Evolutionary conservation across 2,888 invertebrate species (phyloP), one percentile per base, ranked within the genome.

Genomic region (Plusia festucae): DNA sequence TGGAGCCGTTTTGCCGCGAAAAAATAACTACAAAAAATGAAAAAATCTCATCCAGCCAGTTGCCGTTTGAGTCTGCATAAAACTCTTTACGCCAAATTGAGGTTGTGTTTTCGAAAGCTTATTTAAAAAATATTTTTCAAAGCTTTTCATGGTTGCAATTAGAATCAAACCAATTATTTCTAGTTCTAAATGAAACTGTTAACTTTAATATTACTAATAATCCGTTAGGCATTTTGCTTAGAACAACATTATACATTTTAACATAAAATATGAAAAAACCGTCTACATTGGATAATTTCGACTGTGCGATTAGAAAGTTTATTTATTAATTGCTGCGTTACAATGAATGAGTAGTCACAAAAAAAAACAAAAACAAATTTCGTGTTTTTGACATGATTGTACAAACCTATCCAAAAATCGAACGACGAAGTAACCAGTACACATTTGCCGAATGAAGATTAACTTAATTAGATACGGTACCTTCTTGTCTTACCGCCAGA

Each of bases 11-110:
- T 86, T 83, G 75, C 79, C 76, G 70, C 76, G 71, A 74, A 82
- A 83, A 85, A 85, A 83, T 82, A 82, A 78, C 78, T 58, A 58
- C 56, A 68, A 79, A 79, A 76, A 68, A 80, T 81, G 82, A 79
- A 77, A 73, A 74, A 68, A 53, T 65, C 70, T 70, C 54, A 63
- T 53, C 56, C 53, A 65, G 70, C 71, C 77, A 74, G 69, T 65
- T 59, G 32, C 49, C 68, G 82, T 83, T 83, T 75, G 78, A 79
- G 79, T 79, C 73, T 79, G 71, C 59, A 78, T 75, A 72, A 79
- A 74, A 74, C 73, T 78, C 65, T 75, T 77, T 75, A 60, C 66
- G 58, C 20, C 63, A 71, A 79, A 65, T 67, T 67, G 24, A 49
- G 53, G 62, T 46, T 54, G 44, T 58, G 52, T 74, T 70, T 70